Evolutionary conservation across 1,140 invertebrate genomes (phyloP).

Genomic region (Lineus longissimus): DNA sequence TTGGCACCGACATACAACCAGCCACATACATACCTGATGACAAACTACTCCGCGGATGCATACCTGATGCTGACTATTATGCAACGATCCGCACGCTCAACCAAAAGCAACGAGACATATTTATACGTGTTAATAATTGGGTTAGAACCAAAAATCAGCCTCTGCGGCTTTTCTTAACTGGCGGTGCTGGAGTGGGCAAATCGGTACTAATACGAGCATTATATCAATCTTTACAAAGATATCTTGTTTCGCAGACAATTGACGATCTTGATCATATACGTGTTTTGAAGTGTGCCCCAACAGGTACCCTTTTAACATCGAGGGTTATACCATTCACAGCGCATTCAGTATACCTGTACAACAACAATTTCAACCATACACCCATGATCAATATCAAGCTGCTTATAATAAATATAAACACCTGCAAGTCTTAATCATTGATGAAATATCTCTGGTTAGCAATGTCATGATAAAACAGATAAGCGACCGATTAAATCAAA

Average conservation of each 20-base stretch:
- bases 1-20: constrained; percentile 15
- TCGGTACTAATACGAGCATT: constrained; percentile 20
- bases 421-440: neutral
- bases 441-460: constrained; percentile 18
- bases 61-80: neutral
- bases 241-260: constrained; percentile 15
- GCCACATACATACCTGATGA: neutral
- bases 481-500: neutral
- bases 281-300: constrained; percentile 21
- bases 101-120: neutral
- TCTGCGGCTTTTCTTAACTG: constrained; percentile 19
- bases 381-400: neutral
- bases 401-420: neutral
- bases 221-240: constrained; percentile 18
- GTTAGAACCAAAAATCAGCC: constrained; percentile 7
- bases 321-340: constrained; percentile 22
- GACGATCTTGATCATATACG: constrained; percentile 21
- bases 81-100: neutral
- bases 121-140: constrained; percentile 7
- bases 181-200: constrained; percentile 28
- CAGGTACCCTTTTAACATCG: constrained; percentile 23
- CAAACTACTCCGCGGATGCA: neutral
- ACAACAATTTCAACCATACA: constrained; percentile 9
- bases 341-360: constrained; percentile 23
- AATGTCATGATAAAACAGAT: constrained; percentile 9